A percentile compares a stretch with the other conserved stretches of the same genome.
These are phyloP conservation scores for Diuraphis noxia DNA, from an alignment of 1,140 invertebrate genomes.

Conservation along the genomic window DNA sequence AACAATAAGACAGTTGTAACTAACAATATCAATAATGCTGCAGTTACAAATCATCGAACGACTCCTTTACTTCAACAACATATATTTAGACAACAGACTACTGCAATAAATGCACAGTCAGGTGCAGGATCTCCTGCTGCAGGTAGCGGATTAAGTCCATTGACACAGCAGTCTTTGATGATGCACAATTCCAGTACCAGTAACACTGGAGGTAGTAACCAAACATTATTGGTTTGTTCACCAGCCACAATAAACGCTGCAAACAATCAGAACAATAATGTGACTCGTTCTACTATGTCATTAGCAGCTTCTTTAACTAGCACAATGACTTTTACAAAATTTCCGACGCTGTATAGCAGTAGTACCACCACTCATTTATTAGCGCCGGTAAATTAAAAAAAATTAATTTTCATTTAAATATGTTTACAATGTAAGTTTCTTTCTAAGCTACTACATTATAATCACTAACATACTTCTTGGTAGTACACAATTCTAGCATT, in stretches of 20 bases:
- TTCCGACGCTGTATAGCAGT: constrained; percentile 25
- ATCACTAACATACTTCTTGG: neutral
- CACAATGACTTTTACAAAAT: constrained; percentile 34
- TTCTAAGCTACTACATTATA: neutral
- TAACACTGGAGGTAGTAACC: constrained; percentile 12
- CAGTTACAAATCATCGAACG: neutral
- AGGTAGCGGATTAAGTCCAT: constrained; percentile 19
- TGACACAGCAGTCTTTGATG: constrained; percentile 11
- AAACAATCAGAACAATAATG: constrained; percentile 34
- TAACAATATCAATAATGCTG: constrained; percentile 17
- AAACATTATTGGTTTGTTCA: constrained; percentile 47
- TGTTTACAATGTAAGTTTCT: neutral
- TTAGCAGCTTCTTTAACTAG: neutral
- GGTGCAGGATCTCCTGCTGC: neutral
- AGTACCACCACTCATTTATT: constrained; percentile 10
- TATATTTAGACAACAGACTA: constrained; percentile 6
- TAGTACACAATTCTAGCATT: neutral
- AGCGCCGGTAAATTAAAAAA: constrained; percentile 33
- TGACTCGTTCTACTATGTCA: constrained; percentile 6
- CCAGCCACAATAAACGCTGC: constrained; percentile 18
- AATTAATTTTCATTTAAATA: neutral
- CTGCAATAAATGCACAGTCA: neutral
- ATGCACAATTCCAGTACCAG: constrained; percentile 26
- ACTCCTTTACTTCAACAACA: constrained; percentile 6
- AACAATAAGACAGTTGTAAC: constrained; percentile 1